phyloP scores from a whole-genome alignment of 2,888 invertebrate species.

The Lobophora halterata region DNA sequence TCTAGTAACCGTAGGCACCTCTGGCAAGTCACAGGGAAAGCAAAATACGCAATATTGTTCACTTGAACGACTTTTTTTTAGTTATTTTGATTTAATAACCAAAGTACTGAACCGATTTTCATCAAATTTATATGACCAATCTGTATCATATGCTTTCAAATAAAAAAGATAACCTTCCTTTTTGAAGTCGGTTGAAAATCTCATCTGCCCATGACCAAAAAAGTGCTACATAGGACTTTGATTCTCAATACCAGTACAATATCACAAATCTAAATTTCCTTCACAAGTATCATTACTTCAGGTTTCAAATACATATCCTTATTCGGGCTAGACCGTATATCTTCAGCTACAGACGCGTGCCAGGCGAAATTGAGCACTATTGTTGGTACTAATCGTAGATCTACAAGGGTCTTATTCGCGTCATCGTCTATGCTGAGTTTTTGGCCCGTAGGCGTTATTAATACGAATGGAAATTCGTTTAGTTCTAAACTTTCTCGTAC shows the following conservation, averaged over 20 bases:
- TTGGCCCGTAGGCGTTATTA: constrained; percentile 85
- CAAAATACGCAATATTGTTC: too few species aligned
- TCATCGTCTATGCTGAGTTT: constrained; percentile 83
- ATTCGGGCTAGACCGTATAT: constrained; percentile 73
- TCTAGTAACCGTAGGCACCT: too few species aligned
- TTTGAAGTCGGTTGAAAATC: too few species aligned
- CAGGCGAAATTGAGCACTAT: constrained; percentile 88
- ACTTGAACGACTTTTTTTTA: too few species aligned
- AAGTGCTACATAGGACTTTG: too few species aligned
- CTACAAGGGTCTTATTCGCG: constrained; percentile 86
- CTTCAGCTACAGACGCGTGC: constrained; percentile 77
- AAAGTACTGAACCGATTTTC: too few species aligned
- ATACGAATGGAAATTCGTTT: constrained; percentile 84
- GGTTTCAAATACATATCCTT: constrained; percentile 86
- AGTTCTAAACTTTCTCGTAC: constrained; percentile 88
- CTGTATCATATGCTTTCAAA: too few species aligned
- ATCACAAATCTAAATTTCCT: constrained; percentile 64
- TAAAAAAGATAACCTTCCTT: too few species aligned
- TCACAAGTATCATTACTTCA: constrained; percentile 86
- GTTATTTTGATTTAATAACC: too few species aligned
- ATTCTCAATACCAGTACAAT: constrained; percentile 11
- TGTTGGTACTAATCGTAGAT: constrained; percentile 91
- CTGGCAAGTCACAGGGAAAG: too few species aligned
- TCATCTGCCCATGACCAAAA: too few species aligned
- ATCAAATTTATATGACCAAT: too few species aligned